Conservation (phyloP, 1,140 invertebrate genomes). For the Apis cerana region DNA sequence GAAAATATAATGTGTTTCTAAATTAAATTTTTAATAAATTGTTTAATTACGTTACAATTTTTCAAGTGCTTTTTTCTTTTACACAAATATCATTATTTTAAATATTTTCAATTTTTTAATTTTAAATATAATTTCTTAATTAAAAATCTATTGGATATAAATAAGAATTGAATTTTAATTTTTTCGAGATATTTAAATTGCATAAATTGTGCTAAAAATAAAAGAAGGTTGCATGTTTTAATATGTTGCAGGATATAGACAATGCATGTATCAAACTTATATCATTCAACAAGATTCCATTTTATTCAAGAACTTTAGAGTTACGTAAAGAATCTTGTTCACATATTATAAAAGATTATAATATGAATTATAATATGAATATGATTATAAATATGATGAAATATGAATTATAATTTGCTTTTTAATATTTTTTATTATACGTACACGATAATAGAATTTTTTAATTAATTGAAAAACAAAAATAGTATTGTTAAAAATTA, state of each 20-base stretch:
- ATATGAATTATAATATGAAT: background rate
- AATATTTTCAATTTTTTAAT: background rate
- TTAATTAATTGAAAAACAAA: too few relatives aligned
- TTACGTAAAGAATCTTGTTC: background rate
- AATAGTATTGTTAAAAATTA: background rate
- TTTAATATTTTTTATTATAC: background rate
- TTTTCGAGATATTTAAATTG: background rate
- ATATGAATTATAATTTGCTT: background rate
- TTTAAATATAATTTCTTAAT: background rate
- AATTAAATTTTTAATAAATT: too few relatives aligned
- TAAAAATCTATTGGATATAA: background rate
- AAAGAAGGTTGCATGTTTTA: slow-evolving; percentile 6
- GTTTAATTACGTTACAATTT: too few relatives aligned
- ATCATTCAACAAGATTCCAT: background rate
- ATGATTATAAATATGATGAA: too few relatives aligned
- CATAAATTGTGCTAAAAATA: background rate
- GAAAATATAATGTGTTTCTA: too few relatives aligned
- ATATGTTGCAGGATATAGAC: background rate
- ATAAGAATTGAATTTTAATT: background rate
- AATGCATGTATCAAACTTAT: background rate
- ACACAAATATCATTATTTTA: background rate
- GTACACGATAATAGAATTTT: too few relatives aligned
- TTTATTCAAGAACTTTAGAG: background rate
- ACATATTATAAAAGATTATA: background rate
- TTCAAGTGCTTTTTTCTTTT: too few relatives aligned